Conservation (phyloP, 2,113 vertebrate species). For the Antidorcas marsupialis region DNA sequence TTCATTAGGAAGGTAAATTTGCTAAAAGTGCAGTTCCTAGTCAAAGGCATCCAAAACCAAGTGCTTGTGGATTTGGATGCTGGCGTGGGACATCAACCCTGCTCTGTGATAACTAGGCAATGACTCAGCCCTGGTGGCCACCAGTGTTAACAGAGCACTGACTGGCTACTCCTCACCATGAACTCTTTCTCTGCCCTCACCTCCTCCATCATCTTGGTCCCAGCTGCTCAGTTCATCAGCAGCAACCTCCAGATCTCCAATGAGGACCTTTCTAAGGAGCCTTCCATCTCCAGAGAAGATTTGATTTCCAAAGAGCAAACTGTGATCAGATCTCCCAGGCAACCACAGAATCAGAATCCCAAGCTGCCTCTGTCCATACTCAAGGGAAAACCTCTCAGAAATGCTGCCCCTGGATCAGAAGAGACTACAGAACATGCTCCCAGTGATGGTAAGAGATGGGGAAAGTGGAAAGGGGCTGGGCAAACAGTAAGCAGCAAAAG, state of each 20-base stretch:
- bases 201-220: background rate
- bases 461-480: background rate
- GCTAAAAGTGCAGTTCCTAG: background rate
- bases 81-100: background rate
- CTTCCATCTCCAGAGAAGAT: background rate
- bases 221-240: background rate
- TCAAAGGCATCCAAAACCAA: background rate
- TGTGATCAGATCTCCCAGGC: background rate
- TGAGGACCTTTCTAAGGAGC: background rate
- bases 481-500: background rate
- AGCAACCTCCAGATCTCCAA: background rate
- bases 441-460: background rate
- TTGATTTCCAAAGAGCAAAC: background rate
- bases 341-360: background rate
- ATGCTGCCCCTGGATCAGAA: background rate
- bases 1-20: background rate
- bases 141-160: rapidly evolving
- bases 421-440: background rate
- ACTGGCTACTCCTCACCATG: background rate
- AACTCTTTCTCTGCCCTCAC: background rate
- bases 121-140: background rate
- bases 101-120: background rate
- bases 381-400: background rate
- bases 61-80: background rate
- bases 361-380: background rate